phyloP scores from a whole-genome alignment of 1,140 invertebrate species.

The Diuraphis noxia region DNA sequence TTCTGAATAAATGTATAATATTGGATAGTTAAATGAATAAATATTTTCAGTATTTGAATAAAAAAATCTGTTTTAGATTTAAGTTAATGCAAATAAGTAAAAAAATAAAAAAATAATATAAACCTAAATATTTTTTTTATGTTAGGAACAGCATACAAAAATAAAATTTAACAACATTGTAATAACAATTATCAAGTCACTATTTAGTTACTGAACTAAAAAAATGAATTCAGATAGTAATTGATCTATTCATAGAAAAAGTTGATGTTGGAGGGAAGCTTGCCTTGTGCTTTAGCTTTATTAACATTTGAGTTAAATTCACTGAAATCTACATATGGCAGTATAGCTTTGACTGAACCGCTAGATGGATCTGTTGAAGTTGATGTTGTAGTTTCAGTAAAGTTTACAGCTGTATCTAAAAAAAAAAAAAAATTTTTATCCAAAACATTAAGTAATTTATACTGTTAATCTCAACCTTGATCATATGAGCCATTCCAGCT shows the following conservation, averaged over 20 bases:
- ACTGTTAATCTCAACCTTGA: constrained; percentile 4
- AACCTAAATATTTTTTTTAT: neutral
- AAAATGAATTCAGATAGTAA: neutral
- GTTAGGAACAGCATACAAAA: neutral
- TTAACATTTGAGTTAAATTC: constrained; percentile 78
- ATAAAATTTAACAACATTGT: neutral
- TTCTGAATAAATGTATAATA: neutral
- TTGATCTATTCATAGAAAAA: constrained; percentile 58
- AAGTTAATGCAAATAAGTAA: neutral
- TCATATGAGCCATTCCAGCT: constrained; percentile 46
- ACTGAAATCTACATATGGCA: constrained; percentile 81
- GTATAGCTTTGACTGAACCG: constrained; percentile 17
- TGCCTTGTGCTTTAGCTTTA: constrained; percentile 66
- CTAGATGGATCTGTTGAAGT: constrained; percentile 43
- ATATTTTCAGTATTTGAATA: neutral
- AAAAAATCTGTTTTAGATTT: neutral
- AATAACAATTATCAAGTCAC: neutral
- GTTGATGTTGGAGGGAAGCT: constrained; percentile 64
- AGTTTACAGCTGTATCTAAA: constrained; percentile 51
- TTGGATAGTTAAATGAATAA: neutral
- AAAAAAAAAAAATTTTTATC: neutral
- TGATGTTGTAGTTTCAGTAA: constrained; percentile 53
- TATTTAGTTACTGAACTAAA: neutral
- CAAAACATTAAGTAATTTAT: neutral
- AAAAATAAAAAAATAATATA: neutral